Percentiles rank a stretch among this genome's conserved stretches.
These are phyloP conservation scores for Erebia palarica DNA, from an alignment of 2,888 invertebrate species.

Conservation along the genomic window DNA sequence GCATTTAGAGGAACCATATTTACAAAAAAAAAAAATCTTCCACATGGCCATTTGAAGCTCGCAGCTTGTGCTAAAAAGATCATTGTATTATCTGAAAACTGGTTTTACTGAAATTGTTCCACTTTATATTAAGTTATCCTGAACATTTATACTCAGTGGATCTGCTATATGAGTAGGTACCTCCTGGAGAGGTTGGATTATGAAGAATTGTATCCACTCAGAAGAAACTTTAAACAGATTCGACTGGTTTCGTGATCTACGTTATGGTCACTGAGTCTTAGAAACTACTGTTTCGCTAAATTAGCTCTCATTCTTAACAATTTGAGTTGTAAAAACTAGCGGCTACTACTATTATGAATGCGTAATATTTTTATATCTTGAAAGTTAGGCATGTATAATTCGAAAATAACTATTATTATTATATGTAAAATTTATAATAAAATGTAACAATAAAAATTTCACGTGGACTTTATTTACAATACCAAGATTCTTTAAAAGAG, in stretches of 20 bases:
- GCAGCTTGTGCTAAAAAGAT: too few species aligned
- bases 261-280: too few species aligned
- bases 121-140: too few species aligned
- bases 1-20: neutral
- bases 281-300: neutral
- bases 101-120: neutral
- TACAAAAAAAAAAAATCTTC: too few species aligned
- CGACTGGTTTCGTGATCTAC: too few species aligned
- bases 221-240: too few species aligned
- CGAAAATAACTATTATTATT: slow-evolving; percentile 46
- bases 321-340: slow-evolving; percentile 1
- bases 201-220: too few species aligned
- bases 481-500: slow-evolving; percentile 31
- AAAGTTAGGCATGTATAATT: slow-evolving; percentile 74
- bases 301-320: slow-evolving; percentile 10
- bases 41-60: too few species aligned
- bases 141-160: too few species aligned
- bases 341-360: slow-evolving; percentile 45
- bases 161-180: too few species aligned
- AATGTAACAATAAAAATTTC: slow-evolving; percentile 69
- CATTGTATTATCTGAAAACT: neutral
- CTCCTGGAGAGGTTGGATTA: too few species aligned
- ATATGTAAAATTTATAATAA: slow-evolving; percentile 65
- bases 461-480: slow-evolving; percentile 49
- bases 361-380: slow-evolving; percentile 77